Evolutionary conservation across 2,113 vertebrate genomes (phyloP).

Genomic region (Tympanuchus pallidicinctus): DNA sequence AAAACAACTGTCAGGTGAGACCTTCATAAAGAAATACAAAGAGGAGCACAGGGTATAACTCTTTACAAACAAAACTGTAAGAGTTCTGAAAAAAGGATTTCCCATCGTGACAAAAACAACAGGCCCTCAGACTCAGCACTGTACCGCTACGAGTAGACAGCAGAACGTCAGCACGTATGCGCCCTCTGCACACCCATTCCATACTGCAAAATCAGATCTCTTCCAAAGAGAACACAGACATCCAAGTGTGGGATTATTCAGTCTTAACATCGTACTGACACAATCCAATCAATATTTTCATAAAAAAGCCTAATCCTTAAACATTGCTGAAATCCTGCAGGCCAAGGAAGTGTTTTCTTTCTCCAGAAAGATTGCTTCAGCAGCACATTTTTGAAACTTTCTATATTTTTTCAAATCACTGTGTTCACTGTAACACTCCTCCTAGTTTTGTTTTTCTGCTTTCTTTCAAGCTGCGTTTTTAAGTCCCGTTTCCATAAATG

Average conservation of each 20-base stretch:
- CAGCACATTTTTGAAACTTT: neutral
- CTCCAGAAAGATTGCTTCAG: neutral
- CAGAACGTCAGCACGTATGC: neutral
- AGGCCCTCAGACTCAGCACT: neutral
- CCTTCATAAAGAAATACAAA: neutral
- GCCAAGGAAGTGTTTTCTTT: neutral
- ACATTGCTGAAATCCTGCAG: neutral
- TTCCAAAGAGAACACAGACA: neutral
- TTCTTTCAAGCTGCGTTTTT: neutral
- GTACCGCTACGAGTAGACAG: neutral
- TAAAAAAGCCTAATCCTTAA: slow-evolving; percentile 6
- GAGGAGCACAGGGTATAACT: slow-evolving; percentile 12
- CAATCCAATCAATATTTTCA: neutral
- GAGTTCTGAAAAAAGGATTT: neutral
- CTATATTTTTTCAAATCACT: neutral
- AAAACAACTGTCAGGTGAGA: slow-evolving; percentile 4
- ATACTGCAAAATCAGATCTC: neutral
- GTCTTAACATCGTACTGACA: neutral
- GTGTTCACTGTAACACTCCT: neutral
- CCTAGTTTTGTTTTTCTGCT: neutral
- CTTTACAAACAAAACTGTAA: slow-evolving; percentile 27
- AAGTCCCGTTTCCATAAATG: neutral
- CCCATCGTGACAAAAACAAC: slow-evolving; percentile 16
- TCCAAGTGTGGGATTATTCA: neutral
- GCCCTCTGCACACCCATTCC: neutral